Percentiles rank a stretch among this genome's conserved stretches.
Evolutionary conservation across 2,797 vertebrate species (phyloP).

Genomic region (Chloroceryle inda): DNA sequence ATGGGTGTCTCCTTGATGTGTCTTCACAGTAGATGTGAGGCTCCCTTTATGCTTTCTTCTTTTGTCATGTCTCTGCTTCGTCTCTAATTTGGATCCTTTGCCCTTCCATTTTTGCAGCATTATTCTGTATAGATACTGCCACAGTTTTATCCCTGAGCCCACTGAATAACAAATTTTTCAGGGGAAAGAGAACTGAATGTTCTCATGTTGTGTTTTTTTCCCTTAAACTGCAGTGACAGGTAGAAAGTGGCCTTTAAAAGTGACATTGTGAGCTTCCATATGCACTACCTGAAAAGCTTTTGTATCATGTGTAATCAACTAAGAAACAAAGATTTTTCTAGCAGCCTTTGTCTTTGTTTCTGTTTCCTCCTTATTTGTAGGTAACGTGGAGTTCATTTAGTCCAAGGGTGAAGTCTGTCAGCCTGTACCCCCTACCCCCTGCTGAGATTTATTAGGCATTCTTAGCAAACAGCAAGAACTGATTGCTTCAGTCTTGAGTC

Average conservation of each 20-base stretch:
- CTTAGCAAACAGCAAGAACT: background rate
- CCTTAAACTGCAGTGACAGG: background rate
- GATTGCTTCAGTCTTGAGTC: background rate
- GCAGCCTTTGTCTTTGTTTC: background rate
- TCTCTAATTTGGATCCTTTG: background rate
- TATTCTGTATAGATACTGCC: background rate
- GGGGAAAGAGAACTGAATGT: background rate
- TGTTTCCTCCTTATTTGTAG: background rate
- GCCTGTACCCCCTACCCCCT: background rate
- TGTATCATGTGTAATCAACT: background rate
- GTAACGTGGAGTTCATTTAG: background rate
- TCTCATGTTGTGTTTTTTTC: background rate
- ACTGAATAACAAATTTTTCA: background rate
- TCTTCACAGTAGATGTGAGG: background rate
- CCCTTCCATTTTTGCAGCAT: background rate
- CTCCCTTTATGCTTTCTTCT: background rate
- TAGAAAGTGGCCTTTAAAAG: background rate
- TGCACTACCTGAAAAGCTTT: background rate
- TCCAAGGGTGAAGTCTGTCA: background rate
- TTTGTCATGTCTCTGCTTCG: background rate
- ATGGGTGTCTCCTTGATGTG: background rate
- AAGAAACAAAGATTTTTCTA: conserved; percentile 14
- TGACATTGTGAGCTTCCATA: background rate
- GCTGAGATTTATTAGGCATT: background rate
- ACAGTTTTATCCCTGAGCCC: conserved; percentile 24